Base-by-base conservation (phyloP, 2,797 vertebrate species). In the Myotis daubentonii region DNA sequence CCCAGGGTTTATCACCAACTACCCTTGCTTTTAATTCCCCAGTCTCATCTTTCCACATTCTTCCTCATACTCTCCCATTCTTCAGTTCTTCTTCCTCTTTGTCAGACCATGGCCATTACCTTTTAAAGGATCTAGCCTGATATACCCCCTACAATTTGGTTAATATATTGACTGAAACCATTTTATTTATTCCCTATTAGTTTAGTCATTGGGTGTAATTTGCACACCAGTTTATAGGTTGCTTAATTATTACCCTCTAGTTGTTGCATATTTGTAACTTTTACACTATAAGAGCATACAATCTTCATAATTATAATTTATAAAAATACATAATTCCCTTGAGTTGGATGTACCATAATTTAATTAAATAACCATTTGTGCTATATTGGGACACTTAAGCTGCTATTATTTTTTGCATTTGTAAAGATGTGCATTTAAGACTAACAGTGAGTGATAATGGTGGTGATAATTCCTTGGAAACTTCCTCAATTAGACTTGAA, bases 111-210 rank as follows among this genome's bases (percentile, higher is more conserved):
- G 30, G 25, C 36, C 81, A 6, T 88, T 38, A 72, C 6, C 55
- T 62, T 53, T 72, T 66, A 55, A 55, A 90, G 82, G 30, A 60
- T 75, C 47, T 62, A 71, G 16, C 71, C 53, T 94, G 55, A 74
- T 92, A 80, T 87, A 71, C 22, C 66, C 91, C 20, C 36, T 88
- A 70, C 6, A 78, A 8, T 85, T 80, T 93, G 13, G 20, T 82
- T 60, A 81, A 44, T 57, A 51, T 86, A 95, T 88, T 92, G 30
- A 81, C 65, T 91, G 36, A 87, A 9, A 36, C n/a, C 71, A 62
- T 87, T 87, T 79, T 95, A 36, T 53, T 91, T 94, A 86, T 92
- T 81, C 38, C 17, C 47, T 92, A 38, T 82, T 94, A 74, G 38
- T 82, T 91, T 60, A 79, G 74, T 92, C 70, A 78, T 70, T 70